These are phyloP conservation scores for Melanotaenia duboulayi DNA, from an alignment of 2,113 vertebrate species.

Conservation along the genomic window DNA sequence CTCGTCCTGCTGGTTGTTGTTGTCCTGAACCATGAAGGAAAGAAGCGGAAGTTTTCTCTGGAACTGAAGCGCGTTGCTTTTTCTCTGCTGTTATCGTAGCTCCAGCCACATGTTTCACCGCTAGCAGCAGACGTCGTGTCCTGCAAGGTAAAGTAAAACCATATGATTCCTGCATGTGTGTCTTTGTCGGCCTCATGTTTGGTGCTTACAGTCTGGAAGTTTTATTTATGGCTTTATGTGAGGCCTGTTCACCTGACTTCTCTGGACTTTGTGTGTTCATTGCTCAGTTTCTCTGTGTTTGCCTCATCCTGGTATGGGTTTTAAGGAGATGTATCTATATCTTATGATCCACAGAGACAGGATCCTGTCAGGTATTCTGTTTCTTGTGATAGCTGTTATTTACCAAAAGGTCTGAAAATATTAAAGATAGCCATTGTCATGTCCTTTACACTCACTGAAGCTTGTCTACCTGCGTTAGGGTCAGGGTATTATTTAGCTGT, in stretches of 20 bases:
- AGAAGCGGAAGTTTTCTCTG: neutral
- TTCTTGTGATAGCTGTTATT: neutral
- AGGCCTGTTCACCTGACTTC: neutral
- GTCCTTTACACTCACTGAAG: too few relatives aligned
- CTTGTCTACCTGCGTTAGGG: too few relatives aligned
- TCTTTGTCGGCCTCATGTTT: neutral
- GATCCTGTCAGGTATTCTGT: neutral
- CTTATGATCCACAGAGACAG: neutral
- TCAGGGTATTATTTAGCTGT: too few relatives aligned
- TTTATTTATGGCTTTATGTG: neutral
- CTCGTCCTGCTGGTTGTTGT: neutral
- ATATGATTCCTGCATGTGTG: neutral
- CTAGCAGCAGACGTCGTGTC: conserved; percentile 1
- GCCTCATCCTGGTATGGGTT: neutral
- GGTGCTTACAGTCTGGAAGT: neutral
- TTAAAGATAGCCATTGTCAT: neutral
- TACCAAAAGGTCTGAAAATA: neutral
- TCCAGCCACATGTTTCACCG: neutral
- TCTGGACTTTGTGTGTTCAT: neutral
- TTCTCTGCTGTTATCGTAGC: neutral
- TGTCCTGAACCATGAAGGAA: neutral
- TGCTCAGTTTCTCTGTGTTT: neutral
- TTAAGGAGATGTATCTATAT: neutral
- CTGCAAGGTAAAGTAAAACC: neutral
- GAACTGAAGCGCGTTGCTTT: neutral